These are phyloP conservation scores for Hydrotaea cyrtoneurina DNA, from an alignment of 2,888 invertebrate species.

Conservation along the genomic window DNA sequence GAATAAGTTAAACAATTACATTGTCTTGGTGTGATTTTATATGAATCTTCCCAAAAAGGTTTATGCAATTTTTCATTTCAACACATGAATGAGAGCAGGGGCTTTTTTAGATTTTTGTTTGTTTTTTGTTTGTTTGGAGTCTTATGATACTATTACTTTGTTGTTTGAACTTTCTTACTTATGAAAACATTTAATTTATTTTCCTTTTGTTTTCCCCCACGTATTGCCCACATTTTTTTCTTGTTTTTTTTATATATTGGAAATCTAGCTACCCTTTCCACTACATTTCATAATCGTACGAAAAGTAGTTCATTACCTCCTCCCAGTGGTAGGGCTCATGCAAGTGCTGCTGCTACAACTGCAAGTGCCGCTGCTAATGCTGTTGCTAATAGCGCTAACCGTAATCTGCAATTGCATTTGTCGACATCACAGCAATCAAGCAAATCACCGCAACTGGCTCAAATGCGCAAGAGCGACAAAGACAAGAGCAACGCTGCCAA, in stretches of 20 bases:
- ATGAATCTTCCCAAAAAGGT: background rate
- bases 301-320: constrained; percentile 84
- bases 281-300: constrained; percentile 87
- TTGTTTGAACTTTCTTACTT: constrained; percentile 29
- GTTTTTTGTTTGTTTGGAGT: no score
- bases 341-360: constrained; percentile 74
- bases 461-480: constrained; percentile 79
- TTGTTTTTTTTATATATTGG: constrained; percentile 71
- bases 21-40: background rate
- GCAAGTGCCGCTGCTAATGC: constrained; percentile 69
- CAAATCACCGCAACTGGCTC: constrained; percentile 74
- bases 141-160: constrained; percentile 9
- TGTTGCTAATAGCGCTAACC: constrained; percentile 77
- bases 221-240: constrained; percentile 56
- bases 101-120: constrained; percentile 10
- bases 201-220: constrained; percentile 58
- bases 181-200: constrained; percentile 51
- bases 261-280: constrained; percentile 88
- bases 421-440: constrained; percentile 72
- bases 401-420: constrained; percentile 74
- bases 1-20: background rate
- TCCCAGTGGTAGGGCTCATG: constrained; percentile 79
- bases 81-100: background rate
- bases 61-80: background rate
- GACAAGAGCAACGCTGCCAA: constrained; percentile 75